Base-by-base conservation (phyloP, 1,140 invertebrate species). In the Xylocopa sonorina region DNA sequence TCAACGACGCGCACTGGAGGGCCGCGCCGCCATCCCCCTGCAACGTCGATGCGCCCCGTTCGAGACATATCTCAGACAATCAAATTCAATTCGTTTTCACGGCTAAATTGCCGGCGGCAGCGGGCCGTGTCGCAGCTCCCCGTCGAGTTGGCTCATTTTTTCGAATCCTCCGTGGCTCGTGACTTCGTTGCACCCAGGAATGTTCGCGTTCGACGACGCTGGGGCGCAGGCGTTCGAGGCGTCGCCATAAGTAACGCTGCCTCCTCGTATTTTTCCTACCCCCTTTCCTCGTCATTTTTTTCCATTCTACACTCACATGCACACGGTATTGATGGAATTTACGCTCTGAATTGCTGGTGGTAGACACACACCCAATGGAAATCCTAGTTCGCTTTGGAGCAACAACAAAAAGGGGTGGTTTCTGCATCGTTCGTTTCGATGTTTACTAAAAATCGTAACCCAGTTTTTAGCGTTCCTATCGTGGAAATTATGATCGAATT, bases 11-110 rank as follows among this genome's bases (percentile, higher is more conserved):
- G 41, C 55, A 41, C 62, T 73, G n/a, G n/a, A n/a, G n/a, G n/a
- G n/a, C n/a, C n/a, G n/a, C n/a, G n/a, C n/a, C n/a, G n/a, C 71
- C 41, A 62, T 62, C 62, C 62, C 57, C 71, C 41, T 32, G 32
- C 55, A n/a, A 32, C 41, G 29, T 62, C 71, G 18, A 32, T 48
- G 55, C 46, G 34, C n/a, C 38, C n/a, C 58, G 58, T 5, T 12
- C 72, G 46, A 53, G 58, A 64, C 58, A 74, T 64, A 74, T 74
- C 51, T 64, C 72, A 74, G 46, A 51, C 41, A 60, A 63, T 74
- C 72, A 60, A 74, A 64, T 74, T 74, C 32, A 64, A 63, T 74
- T 51, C 64, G 46, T 64, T 74, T 74, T 74, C 58, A 51, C 10
- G 38, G 16, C 3, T 41, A 41, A 74, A 74, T 74, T 74, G 29